Evolutionary conservation across 2,797 vertebrate genomes (phyloP).

Genomic region (Chlorospingus flavigularis): DNA sequence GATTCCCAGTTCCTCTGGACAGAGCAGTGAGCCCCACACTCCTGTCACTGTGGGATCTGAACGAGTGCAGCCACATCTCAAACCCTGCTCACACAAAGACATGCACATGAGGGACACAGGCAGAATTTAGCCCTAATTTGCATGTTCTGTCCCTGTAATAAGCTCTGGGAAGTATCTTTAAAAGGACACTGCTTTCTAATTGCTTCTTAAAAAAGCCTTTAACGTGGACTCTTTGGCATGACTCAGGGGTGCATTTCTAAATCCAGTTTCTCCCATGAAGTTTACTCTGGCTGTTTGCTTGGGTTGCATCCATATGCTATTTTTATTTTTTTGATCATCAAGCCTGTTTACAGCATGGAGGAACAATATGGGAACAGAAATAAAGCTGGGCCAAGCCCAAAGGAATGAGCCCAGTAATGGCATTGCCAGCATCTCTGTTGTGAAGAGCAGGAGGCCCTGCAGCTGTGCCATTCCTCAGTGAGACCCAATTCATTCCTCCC

Average conservation of each 20-base stretch:
- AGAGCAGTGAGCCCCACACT: fast-evolving
- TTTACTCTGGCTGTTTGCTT: background rate
- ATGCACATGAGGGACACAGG: fast-evolving
- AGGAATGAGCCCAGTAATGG: background rate
- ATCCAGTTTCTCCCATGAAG: slow-evolving; percentile 10
- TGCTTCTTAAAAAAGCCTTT: background rate
- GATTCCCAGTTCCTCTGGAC: background rate
- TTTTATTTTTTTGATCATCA: slow-evolving; percentile 9
- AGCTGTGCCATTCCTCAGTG: background rate
- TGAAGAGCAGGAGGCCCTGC: background rate
- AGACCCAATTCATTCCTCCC: background rate
- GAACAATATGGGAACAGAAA: slow-evolving; percentile 54
- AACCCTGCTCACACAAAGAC: background rate
- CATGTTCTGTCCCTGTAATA: background rate
- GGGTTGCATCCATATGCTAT: background rate
- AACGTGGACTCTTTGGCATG: background rate
- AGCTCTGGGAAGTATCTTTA: background rate
- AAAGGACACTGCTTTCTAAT: slow-evolving; percentile 13
- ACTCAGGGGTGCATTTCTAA: slow-evolving; percentile 11
- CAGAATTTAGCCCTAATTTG: background rate
- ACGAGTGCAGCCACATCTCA: background rate
- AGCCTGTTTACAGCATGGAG: slow-evolving; percentile 2
- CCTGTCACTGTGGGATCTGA: background rate
- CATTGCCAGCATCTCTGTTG: background rate
- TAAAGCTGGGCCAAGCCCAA: slow-evolving; percentile 23